Conservation (phyloP, 2,888 invertebrate species). For the Macrophya annulata region DNA sequence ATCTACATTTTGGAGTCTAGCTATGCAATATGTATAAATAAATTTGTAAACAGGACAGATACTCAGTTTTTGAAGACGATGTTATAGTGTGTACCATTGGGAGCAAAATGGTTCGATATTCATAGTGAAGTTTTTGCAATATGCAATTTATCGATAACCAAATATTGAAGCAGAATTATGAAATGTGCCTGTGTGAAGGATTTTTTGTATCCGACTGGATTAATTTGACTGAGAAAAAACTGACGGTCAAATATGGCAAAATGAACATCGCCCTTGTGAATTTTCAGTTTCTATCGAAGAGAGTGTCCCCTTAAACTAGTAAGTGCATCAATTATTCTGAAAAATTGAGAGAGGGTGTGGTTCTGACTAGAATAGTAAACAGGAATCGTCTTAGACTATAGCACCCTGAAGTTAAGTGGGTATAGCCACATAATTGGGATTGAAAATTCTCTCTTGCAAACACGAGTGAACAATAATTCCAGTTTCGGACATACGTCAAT, state of each 20-base stretch:
- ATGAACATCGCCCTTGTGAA: neutral
- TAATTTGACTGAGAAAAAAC: neutral
- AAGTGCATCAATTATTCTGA: neutral
- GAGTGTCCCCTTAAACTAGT: neutral
- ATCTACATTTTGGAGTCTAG: neutral
- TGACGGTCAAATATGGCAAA: neutral
- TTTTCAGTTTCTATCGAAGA: neutral
- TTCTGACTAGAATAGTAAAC: neutral
- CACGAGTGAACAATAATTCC: neutral
- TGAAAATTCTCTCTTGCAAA: neutral
- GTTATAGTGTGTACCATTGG: neutral
- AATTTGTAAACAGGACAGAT: neutral
- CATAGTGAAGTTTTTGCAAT: neutral
- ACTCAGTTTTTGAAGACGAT: neutral
- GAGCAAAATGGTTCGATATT: neutral
- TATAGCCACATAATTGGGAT: neutral
- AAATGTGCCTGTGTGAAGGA: neutral
- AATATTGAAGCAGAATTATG: neutral
- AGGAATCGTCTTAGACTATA: neutral
- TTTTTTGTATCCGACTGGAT: neutral
- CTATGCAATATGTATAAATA: neutral
- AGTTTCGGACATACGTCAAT: constrained; percentile 1
- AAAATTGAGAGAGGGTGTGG: neutral
- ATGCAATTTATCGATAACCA: neutral
- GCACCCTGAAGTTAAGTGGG: neutral